phyloP scores from a whole-genome alignment of 37 sponge, comb jelly and placozoan species.

The Aplysina aerophoba region DNA sequence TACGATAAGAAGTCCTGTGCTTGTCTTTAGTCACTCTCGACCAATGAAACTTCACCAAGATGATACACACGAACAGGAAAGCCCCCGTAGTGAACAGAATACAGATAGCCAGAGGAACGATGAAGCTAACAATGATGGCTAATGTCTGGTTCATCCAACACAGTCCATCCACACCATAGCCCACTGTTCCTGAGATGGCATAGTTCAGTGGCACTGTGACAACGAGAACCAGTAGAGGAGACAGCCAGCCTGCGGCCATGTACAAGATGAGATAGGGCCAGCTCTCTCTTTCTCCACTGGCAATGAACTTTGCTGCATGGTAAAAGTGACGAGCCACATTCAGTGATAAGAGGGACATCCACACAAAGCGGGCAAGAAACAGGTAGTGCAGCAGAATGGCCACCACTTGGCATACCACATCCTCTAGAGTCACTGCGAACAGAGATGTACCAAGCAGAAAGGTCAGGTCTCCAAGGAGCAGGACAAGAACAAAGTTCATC shows the following conservation, averaged over 20 bases:
- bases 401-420: constrained; percentile 18
- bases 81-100: constrained; percentile 27
- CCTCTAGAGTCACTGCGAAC: not conserved
- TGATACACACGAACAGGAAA: constrained; percentile 1
- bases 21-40: no score
- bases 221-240: constrained; percentile 31
- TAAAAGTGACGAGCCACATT: constrained; percentile 1
- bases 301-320: not conserved
- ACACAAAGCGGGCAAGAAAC: constrained; percentile 49
- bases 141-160: constrained; percentile 57
- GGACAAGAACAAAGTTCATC: constrained; percentile 41
- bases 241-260: constrained; percentile 53
- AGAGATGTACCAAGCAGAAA: constrained; percentile 28
- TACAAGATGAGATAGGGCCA: not conserved
- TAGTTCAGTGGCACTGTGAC: constrained; percentile 47
- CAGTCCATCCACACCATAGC: constrained; percentile 35
- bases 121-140: constrained; percentile 46
- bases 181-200: constrained; percentile 25
- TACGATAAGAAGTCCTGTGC: no score
- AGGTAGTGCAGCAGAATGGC: constrained; percentile 53
- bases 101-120: constrained; percentile 35
- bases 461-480: constrained; percentile 27
- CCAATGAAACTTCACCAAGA: no score
- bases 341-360: constrained; percentile 51
- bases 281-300: not conserved